phyloP scores from a whole-genome alignment of 2,888 invertebrate genomes.

The Cylloceria caligata region DNA sequence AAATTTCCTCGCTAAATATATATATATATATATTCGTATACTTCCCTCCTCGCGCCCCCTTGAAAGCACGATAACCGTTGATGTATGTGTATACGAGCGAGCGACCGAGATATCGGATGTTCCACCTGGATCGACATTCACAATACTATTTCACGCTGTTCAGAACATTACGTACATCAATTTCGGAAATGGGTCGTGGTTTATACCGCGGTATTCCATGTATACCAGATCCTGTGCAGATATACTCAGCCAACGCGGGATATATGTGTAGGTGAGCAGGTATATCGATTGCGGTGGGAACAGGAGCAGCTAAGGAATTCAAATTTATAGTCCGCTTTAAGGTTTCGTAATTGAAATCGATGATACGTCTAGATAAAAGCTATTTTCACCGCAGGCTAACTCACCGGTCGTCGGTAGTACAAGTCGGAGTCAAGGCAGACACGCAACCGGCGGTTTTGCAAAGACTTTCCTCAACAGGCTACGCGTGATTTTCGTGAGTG shows the following conservation, averaged over 20 bases:
- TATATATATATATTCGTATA: not conserved
- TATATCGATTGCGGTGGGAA: constrained; percentile 61
- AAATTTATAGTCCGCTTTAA: constrained; percentile 63
- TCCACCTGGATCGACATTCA: constrained; percentile 64
- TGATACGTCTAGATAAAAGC: constrained; percentile 36
- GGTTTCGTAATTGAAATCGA: constrained; percentile 56
- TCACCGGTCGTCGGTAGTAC: constrained; percentile 9
- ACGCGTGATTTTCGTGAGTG: not conserved
- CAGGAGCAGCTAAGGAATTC: constrained; percentile 60
- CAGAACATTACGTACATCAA: constrained; percentile 51
- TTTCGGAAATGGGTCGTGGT: constrained; percentile 51
- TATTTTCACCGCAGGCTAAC: not conserved
- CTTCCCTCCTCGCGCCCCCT: not conserved
- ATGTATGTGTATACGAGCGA: constrained; percentile 40
- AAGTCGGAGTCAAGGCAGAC: constrained; percentile 18
- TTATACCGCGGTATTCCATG: not conserved
- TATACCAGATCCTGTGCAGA: not conserved
- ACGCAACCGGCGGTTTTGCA: not conserved
- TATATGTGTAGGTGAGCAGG: not conserved
- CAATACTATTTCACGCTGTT: constrained; percentile 59
- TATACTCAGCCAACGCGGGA: not conserved
- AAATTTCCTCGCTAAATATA: not conserved
- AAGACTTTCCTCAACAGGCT: not conserved
- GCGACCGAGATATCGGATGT: constrained; percentile 60
- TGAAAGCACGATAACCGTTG: constrained; percentile 40